Evolutionary conservation across 1,140 invertebrate species (phyloP).

Genomic region (Streblospio benedicti): DNA sequence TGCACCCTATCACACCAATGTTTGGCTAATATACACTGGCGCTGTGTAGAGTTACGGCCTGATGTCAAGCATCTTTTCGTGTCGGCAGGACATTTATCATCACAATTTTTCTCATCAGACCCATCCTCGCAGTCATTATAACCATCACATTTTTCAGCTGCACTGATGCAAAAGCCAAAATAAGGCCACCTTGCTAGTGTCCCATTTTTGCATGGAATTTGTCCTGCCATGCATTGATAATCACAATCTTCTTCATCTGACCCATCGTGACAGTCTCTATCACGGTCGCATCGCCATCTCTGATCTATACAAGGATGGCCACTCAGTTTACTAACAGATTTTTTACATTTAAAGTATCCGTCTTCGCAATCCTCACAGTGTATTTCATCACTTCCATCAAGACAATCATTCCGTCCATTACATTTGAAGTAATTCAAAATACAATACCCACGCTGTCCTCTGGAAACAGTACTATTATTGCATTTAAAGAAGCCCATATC

Average conservation of each 20-base stretch:
- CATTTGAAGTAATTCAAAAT: neutral
- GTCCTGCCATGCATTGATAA: neutral
- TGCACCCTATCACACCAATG: constrained; percentile 2
- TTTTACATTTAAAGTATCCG: no score
- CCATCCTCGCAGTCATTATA: neutral
- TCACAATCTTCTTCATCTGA: neutral
- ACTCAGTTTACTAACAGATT: neutral
- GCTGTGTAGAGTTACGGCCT: no score
- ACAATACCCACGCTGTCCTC: neutral
- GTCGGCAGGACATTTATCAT: neutral
- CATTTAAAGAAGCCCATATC: neutral
- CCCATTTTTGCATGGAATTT: neutral
- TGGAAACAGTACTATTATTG: neutral
- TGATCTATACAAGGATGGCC: neutral
- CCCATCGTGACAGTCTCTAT: neutral
- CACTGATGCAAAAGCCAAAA: neutral
- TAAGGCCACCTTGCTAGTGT: neutral
- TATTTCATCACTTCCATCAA: neutral
- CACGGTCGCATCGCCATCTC: neutral
- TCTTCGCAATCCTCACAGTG: neutral
- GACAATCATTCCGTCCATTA: neutral
- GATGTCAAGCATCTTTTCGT: neutral
- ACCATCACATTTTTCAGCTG: neutral
- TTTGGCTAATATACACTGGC: no score
- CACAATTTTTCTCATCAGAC: neutral